phyloP scores from a whole-genome alignment of 1,140 invertebrate species.

The Drosophila willistoni region DNA sequence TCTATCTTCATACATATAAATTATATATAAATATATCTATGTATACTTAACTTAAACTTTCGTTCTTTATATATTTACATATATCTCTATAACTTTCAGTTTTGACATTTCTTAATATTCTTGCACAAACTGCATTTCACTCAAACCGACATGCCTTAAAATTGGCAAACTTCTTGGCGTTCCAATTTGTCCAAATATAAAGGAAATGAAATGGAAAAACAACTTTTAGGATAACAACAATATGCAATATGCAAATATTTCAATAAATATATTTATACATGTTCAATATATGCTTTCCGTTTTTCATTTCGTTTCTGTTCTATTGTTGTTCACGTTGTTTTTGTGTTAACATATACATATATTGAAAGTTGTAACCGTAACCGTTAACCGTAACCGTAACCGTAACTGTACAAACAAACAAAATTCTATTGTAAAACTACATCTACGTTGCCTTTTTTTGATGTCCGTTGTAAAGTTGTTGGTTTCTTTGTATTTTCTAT shows the following conservation, averaged over 20 bases:
- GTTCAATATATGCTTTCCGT: background rate
- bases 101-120: background rate
- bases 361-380: constrained; percentile 68
- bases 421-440: constrained; percentile 57
- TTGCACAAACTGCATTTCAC: constrained; percentile 35
- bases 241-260: constrained; percentile 37
- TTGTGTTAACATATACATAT: constrained; percentile 39
- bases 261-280: constrained; percentile 48
- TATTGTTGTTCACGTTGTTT: constrained; percentile 73
- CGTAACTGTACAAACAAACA: constrained; percentile 57
- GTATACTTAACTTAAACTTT: background rate
- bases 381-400: constrained; percentile 46
- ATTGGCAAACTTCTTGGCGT: constrained; percentile 72
- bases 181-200: constrained; percentile 60
- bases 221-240: constrained; percentile 24
- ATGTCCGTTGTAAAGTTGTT: constrained; percentile 63
- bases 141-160: constrained; percentile 66
- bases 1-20: background rate
- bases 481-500: constrained; percentile 66
- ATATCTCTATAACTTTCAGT: background rate
- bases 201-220: constrained; percentile 8
- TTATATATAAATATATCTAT: no score
- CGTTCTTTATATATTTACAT: background rate
- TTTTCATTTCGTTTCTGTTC: constrained; percentile 34
- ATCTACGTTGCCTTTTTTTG: constrained; percentile 71